A percentile compares a stretch with the other conserved stretches of the same genome.
phyloP scores from a whole-genome alignment of 2,797 vertebrate genomes.

The Pelochelys cantorii region DNA sequence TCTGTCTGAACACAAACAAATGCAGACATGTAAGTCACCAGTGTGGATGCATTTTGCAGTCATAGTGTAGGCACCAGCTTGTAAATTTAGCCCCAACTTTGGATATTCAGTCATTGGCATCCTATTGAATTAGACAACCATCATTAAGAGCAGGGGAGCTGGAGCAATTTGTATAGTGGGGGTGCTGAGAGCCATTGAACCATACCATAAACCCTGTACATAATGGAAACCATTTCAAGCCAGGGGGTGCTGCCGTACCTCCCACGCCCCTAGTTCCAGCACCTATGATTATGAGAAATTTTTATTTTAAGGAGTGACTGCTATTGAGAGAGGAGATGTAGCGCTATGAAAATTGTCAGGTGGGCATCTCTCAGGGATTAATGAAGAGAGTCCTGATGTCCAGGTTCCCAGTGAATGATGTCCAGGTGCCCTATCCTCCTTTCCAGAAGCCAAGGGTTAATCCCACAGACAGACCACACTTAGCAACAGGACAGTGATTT shows the following conservation, averaged over 20 bases:
- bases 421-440: neutral
- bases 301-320: neutral
- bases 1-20: neutral
- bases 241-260: no score
- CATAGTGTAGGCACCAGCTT: conserved; percentile 1
- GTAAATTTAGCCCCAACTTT: conserved; percentile 12
- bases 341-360: neutral
- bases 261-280: no score
- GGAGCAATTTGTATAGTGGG: no score
- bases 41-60: neutral
- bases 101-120: neutral
- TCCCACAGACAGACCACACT: neutral
- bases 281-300: neutral
- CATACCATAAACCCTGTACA: no score
- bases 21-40: neutral
- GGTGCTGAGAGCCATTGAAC: no score
- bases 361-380: neutral
- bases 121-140: neutral
- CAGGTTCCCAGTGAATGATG: neutral
- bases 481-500: neutral
- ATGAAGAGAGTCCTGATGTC: neutral
- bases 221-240: no score
- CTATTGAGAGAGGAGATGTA: neutral
- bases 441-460: neutral
- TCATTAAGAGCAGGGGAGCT: neutral